Percentiles rank a stretch among this genome's conserved stretches.
These are phyloP conservation scores for Nomada ruficornis DNA, from an alignment of 2,888 invertebrate genomes.

Conservation along the genomic window DNA sequence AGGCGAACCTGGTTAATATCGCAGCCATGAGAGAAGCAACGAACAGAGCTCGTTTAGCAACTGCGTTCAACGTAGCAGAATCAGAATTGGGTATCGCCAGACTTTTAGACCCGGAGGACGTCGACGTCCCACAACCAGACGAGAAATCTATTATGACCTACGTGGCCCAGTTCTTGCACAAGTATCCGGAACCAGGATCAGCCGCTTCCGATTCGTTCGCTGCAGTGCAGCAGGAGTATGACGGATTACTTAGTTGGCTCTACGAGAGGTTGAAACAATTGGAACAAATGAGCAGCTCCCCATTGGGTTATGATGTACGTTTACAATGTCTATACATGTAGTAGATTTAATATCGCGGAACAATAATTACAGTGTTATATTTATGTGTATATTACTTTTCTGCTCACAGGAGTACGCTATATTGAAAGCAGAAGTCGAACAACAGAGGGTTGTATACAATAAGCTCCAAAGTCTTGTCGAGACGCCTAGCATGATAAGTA, in stretches of 20 bases:
- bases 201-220: constrained; percentile 90
- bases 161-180: constrained; percentile 98
- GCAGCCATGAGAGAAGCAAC: constrained; percentile 91
- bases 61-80: constrained; percentile 97
- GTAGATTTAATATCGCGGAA: neutral
- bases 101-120: constrained; percentile 97
- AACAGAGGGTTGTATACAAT: constrained; percentile 89
- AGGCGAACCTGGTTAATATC: constrained; percentile 95
- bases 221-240: constrained; percentile 92
- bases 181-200: constrained; percentile 95
- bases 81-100: constrained; percentile 95
- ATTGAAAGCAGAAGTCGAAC: constrained; percentile 91
- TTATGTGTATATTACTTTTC: neutral
- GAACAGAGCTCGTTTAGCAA: constrained; percentile 93
- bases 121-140: constrained; percentile 97
- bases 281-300: constrained; percentile 91
- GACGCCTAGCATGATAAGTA: constrained; percentile 92
- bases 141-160: constrained; percentile 99
- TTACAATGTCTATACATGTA: neutral
- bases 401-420: constrained; percentile 89
- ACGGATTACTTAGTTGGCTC: constrained; percentile 92
- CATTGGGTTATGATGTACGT: constrained; percentile 88
- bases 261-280: constrained; percentile 91
- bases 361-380: neutral
- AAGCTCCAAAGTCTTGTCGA: constrained; percentile 92